phyloP scores from a whole-genome alignment of 2,888 invertebrate species.

The Sipha maydis region DNA sequence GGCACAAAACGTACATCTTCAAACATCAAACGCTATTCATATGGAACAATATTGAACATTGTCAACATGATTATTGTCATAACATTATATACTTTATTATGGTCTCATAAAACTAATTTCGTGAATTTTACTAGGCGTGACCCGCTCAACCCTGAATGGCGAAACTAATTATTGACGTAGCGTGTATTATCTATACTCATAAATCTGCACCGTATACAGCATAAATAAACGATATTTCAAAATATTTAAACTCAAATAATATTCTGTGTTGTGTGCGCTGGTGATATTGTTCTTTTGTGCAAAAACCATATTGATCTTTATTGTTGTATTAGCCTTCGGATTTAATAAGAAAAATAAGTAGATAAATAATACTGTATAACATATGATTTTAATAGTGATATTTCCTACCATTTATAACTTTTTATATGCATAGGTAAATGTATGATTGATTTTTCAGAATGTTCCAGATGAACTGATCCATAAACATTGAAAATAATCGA shows the following conservation, averaged over 20 bases:
- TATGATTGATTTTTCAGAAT: no score
- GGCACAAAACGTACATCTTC: background rate
- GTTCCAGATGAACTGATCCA: no score
- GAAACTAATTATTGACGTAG: conserved; percentile 24
- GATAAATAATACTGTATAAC: background rate
- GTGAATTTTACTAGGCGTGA: conserved; percentile 3
- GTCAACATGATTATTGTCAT: background rate
- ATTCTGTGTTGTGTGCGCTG: background rate
- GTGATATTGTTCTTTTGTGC: background rate
- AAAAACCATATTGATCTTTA: background rate
- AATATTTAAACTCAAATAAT: background rate
- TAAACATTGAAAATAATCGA: no score
- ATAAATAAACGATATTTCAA: background rate
- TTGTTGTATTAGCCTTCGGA: background rate
- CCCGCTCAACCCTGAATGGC: conserved; percentile 17
- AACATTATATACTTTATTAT: background rate
- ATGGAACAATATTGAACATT: background rate
- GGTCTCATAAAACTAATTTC: background rate
- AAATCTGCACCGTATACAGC: background rate
- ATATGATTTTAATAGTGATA: background rate
- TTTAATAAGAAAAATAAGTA: background rate
- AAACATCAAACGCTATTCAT: background rate
- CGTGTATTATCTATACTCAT: background rate
- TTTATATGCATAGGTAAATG: no score
- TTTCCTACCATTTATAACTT: background rate